Evolutionary conservation across 2,113 vertebrate genomes (phyloP).

Genomic region (Austrofundulus limnaeus): DNA sequence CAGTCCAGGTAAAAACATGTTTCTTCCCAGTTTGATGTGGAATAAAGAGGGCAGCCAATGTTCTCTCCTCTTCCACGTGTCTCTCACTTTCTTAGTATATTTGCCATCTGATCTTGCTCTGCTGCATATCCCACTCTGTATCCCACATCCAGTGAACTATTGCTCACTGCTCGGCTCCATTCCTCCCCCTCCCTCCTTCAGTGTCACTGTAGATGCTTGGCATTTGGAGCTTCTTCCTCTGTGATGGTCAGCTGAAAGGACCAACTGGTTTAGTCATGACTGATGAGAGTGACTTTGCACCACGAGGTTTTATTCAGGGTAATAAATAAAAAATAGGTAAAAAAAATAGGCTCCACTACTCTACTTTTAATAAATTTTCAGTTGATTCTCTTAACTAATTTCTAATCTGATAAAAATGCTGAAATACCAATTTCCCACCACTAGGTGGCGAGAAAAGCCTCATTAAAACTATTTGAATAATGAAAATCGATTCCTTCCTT

Average conservation of each 20-base stretch:
- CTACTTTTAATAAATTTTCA: too few species aligned
- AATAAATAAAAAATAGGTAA: too few species aligned
- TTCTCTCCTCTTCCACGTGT: slow-evolving; percentile 47
- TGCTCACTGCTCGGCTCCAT: slow-evolving; percentile 66
- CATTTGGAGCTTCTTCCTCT: slow-evolving; percentile 68
- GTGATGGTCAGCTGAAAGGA: slow-evolving; percentile 44
- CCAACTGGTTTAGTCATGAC: slow-evolving; percentile 7
- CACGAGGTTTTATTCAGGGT: too few species aligned
- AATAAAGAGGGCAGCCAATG: slow-evolving; percentile 21
- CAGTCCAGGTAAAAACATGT: slow-evolving; percentile 35
- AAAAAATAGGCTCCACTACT: too few species aligned
- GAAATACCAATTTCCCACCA: too few species aligned
- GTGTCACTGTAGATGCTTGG: slow-evolving; percentile 76
- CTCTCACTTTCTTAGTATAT: slow-evolving; percentile 61
- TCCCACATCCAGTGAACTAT: slow-evolving; percentile 71
- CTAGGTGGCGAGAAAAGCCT: too few species aligned
- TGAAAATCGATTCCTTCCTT: too few species aligned
- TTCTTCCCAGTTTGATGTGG: slow-evolving; percentile 42
- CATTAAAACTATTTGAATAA: too few species aligned
- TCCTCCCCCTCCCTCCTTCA: slow-evolving; percentile 68
- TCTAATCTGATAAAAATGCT: too few species aligned
- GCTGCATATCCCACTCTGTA: slow-evolving; percentile 72
- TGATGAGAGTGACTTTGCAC: background rate
- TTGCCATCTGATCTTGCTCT: slow-evolving; percentile 72
- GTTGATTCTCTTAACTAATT: too few species aligned